A percentile compares a stretch with the other conserved stretches of the same genome.
These are phyloP conservation scores for Myotis davidii DNA, from an alignment of 2,113 vertebrate species.

Conservation along the genomic window DNA sequence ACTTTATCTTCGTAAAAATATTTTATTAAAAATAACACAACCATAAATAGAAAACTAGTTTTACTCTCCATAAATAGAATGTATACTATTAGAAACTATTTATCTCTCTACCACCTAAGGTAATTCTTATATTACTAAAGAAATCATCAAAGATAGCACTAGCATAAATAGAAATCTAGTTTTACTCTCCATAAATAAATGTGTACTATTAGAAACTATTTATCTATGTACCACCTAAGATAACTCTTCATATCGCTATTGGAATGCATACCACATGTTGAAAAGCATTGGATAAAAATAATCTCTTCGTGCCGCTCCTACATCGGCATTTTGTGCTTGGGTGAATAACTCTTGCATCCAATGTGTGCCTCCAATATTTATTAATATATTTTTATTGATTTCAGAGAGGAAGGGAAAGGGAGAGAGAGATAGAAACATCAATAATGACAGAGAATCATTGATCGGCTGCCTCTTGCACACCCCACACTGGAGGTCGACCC, in stretches of 20 bases:
- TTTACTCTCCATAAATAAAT: slow-evolving; percentile 39
- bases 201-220: not conserved
- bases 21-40: slow-evolving; percentile 10
- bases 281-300: slow-evolving; percentile 38
- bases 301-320: not conserved
- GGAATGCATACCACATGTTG: not conserved
- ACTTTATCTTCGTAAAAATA: slow-evolving; percentile 7
- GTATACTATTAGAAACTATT: not conserved
- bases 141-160: not conserved
- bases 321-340: not conserved
- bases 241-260: slow-evolving; percentile 6
- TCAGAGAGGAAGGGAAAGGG: too few species aligned
- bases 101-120: not conserved
- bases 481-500: too few species aligned
- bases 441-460: too few species aligned
- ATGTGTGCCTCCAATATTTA: not conserved
- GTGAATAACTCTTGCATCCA: not conserved
- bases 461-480: too few species aligned
- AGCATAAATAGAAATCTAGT: slow-evolving; percentile 30
- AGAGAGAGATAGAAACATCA: too few species aligned
- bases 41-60: slow-evolving; percentile 25
- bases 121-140: slow-evolving; percentile 48
- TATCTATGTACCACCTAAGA: not conserved
- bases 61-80: slow-evolving; percentile 36
- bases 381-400: too few species aligned